A percentile compares a stretch with the other conserved stretches of the same genome.
Conservation (phyloP, 2,113 vertebrate genomes). For the Ptychochromis oligacanthus region DNA sequence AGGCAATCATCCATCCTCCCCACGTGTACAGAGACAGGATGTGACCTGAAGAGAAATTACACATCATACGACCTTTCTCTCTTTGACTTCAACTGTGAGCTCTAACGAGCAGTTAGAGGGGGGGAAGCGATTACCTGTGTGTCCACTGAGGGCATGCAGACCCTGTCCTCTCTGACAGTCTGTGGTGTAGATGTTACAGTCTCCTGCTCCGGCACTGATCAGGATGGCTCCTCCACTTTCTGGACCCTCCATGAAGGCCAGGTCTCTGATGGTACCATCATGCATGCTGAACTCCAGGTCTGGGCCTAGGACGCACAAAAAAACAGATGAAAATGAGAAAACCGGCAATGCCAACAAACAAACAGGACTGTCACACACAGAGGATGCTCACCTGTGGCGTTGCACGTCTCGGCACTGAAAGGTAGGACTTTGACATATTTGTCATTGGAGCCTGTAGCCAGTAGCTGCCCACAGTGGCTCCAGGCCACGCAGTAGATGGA, state of each 20-base stretch:
- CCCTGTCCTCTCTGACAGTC: constrained; percentile 86
- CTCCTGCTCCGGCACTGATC: constrained; percentile 97
- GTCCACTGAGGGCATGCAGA: constrained; percentile 92
- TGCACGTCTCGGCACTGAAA: constrained; percentile 96
- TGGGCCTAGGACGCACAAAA: constrained; percentile 80
- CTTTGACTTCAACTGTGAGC: background rate
- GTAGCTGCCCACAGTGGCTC: constrained; percentile 95
- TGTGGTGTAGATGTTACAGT: constrained; percentile 87
- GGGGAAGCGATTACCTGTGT: constrained; percentile 67
- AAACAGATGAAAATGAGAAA: background rate
- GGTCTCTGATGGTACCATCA: constrained; percentile 96
- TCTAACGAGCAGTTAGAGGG: background rate
- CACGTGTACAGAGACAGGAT: constrained; percentile 98
- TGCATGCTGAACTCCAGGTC: constrained; percentile 98
- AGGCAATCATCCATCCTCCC: constrained; percentile 99
- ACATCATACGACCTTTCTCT: background rate
- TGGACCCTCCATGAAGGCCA: constrained; percentile 99
- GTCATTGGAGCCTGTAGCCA: constrained; percentile 98
- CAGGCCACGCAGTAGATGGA: constrained; percentile 99
- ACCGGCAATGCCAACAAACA: background rate
- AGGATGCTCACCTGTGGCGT: constrained; percentile 88
- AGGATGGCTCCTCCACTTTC: constrained; percentile 96
- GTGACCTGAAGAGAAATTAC: constrained; percentile 82
- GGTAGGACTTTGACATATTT: constrained; percentile 99
- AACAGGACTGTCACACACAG: background rate